Base-by-base conservation (phyloP, 2,888 invertebrate genomes). In the Xestia sexstrigata region DNA sequence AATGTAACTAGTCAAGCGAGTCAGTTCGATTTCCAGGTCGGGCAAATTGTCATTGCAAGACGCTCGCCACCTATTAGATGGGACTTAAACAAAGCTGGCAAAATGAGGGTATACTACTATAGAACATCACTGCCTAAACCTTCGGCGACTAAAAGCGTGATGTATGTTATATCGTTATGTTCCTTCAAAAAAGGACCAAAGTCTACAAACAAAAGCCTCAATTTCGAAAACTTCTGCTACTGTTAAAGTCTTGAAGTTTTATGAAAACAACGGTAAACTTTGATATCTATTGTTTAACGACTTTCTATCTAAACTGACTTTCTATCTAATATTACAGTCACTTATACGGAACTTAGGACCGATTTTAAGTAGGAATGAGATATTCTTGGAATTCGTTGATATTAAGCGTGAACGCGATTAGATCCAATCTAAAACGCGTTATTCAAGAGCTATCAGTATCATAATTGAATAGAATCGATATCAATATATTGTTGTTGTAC, bases 241-340 rank as follows among this genome's bases (percentile, higher is more conserved):
- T 65, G 15, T 23, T 15, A 65, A 70, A 76, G 45, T 47, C 20
- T 74, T 74, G 2, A 65, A 78, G 55, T 68, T 81, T 69, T 42
- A 58, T 74, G 30, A 47, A 66, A 79, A 26, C n/a, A 39, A 3
- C 67, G 58, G 70, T 30, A 69, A 78, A 78, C 17, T 85, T 85
- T 42, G n/a, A 6, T 65, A 42, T n/a, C 15, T 42, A 75, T 66
- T 74, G 49, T 72, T 79, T 47, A 69, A 76, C 55, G n/a, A 9
- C 26, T 72, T 63, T 72, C 30, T 63, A 58, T 39, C 45, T 60
- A 71, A 23, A 30, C 9, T 23, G 39, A 39, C 4, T n/a, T n/a
- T n/a, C n/a, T n/a, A n/a, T n/a, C n/a, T n/a, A n/a, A n/a, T n/a
- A 35, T 35, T 35, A 35, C 35, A 35, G 35, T 35, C 35, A 35